Conservation (phyloP, 2,888 invertebrate species). For the Amphipyra berbera region DNA sequence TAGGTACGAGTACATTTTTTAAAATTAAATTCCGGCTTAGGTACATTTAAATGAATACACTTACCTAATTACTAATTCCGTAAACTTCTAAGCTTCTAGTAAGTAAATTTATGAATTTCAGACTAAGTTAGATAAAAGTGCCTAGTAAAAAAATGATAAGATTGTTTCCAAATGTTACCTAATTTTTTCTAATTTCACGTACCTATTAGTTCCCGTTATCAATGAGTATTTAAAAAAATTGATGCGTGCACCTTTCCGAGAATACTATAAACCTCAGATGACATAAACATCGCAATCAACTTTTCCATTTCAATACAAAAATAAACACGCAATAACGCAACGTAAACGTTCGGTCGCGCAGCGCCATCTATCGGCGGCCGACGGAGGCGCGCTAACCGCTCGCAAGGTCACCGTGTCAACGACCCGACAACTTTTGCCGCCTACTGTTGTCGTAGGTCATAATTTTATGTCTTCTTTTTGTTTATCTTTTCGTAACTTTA, state of each 20-base stretch:
- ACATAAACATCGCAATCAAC: slow-evolving; percentile 37
- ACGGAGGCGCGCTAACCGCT: slow-evolving; percentile 68
- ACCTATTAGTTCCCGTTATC: too few species aligned
- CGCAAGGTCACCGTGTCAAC: slow-evolving; percentile 88
- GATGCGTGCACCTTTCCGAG: neutral
- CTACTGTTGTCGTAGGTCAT: slow-evolving; percentile 90
- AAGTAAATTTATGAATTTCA: too few species aligned
- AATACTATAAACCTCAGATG: slow-evolving; percentile 4
- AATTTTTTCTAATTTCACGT: too few species aligned
- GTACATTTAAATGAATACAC: too few species aligned
- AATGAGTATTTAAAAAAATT: too few species aligned
- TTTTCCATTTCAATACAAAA: slow-evolving; percentile 48
- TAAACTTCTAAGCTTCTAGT: too few species aligned
- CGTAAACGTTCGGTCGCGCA: slow-evolving; percentile 49
- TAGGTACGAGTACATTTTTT: too few species aligned
- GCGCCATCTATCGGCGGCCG: slow-evolving; percentile 82
- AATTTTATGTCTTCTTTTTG: slow-evolving; percentile 90
- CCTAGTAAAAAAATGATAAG: too few species aligned
- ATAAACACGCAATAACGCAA: slow-evolving; percentile 45
- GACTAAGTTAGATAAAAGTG: too few species aligned
- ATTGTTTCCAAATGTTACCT: too few species aligned
- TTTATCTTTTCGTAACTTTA: slow-evolving; percentile 90
- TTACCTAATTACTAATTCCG: too few species aligned
- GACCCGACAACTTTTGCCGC: slow-evolving; percentile 89
- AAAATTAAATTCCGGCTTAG: too few species aligned